Conservation (phyloP, 1,140 invertebrate genomes). For the Calephelis virginiensis region DNA sequence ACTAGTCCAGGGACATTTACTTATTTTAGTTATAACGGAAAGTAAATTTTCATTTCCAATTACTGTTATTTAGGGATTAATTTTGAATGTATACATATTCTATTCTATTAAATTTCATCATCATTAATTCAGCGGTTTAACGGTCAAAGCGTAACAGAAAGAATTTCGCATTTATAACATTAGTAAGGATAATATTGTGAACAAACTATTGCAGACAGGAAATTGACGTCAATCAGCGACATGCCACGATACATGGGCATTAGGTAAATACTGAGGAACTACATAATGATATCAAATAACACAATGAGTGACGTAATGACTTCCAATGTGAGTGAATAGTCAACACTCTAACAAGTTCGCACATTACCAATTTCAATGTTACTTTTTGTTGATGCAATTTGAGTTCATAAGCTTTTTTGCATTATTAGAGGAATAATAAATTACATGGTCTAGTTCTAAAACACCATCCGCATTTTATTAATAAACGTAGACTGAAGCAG, state of each 20-base stretch:
- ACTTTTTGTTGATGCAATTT: slow-evolving; percentile 8
- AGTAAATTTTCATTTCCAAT: no score
- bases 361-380: slow-evolving; percentile 11
- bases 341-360: slow-evolving; percentile 1
- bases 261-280: slow-evolving; percentile 5
- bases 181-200: no score
- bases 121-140: not conserved
- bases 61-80: no score
- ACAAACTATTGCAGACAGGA: not conserved
- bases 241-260: not conserved
- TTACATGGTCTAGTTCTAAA: no score
- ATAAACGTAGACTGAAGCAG: no score
- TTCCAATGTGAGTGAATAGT: slow-evolving; percentile 3
- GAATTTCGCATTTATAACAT: no score
- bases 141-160: not conserved
- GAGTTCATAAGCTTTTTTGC: not conserved
- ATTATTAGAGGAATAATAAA: no score
- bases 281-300: slow-evolving; percentile 16
- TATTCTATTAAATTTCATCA: no score
- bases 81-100: no score
- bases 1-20: no score
- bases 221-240: not conserved
- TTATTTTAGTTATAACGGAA: no score
- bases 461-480: no score
- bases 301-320: slow-evolving; percentile 6